Base-by-base conservation (phyloP, 1,140 invertebrate genomes). In the Mylabris phalerata region DNA sequence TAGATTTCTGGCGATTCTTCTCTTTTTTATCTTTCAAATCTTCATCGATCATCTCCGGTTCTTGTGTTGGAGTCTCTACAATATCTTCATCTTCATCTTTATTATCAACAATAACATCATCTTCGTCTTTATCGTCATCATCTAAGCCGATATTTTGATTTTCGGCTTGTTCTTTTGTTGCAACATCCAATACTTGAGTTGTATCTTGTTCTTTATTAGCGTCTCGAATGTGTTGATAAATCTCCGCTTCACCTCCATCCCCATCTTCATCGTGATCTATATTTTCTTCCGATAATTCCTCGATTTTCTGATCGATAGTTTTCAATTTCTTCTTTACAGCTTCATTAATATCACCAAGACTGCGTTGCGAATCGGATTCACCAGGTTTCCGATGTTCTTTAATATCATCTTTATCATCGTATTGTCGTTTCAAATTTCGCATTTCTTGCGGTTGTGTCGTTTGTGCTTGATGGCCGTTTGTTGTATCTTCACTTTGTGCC, bases 161-260 rank as follows among this genome's bases (percentile, higher is more conserved):
- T 57, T 88, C 81, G 1, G 87, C 85, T 77, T 97, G 92, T 67
- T 96, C 91, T 71, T 89, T 83, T 0, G 86, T 89, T 1, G 86
- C 87, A 46, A 84, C 83, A 59, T 89, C 87, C 52, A 88, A 73
- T 0, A 83, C 82, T 42, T 69, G 64, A 27, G 58, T 63, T 24
- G 60, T 32, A 42, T 27, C 25, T 38, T 50, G 38, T 52, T 67
- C 48, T 27, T 84, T 82, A 56, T 88, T 85, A 0, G 89, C 81
- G 63, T 93, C 84, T 64, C 88, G 85, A 1, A 96, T 85, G 73
- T 96, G 93, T 74, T 95, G 86, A 73, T 88, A 95, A 43, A 87
- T 78, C 47, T 92, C 87, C 2, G 85, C 79, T 42, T 71, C 67
- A 4, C 80, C 72, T 2, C 77, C 69, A 6, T 79, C 72, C 1